These are phyloP conservation scores for Microplitis manilae DNA, from an alignment of 2,888 invertebrate species.

Conservation along the genomic window DNA sequence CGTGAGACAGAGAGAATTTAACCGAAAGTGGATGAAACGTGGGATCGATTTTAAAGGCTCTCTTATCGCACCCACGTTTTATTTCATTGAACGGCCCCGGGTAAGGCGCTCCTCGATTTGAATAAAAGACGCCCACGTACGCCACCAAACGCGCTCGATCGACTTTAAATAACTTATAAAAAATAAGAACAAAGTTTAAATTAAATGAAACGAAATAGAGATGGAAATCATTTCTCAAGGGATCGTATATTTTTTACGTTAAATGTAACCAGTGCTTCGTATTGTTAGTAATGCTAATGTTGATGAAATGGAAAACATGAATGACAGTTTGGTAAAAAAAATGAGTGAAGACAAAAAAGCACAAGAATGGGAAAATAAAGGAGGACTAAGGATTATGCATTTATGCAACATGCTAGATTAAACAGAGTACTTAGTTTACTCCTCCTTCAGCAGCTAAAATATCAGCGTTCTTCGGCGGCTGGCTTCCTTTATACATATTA, in stretches of 20 bases:
- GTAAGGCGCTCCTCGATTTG: slow-evolving; percentile 21
- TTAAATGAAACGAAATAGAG: slow-evolving; percentile 17
- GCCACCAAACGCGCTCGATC: slow-evolving; percentile 1
- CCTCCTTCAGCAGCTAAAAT: slow-evolving; percentile 29
- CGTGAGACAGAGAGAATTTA: background rate
- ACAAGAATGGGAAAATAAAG: slow-evolving; percentile 1
- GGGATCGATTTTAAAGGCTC: slow-evolving; percentile 20
- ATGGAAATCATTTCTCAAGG: too few relatives aligned
- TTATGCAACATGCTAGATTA: slow-evolving; percentile 64
- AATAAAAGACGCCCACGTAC: slow-evolving; percentile 31
- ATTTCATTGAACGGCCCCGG: slow-evolving; percentile 25
- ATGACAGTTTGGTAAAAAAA: too few relatives aligned
- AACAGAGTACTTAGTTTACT: slow-evolving; percentile 56
- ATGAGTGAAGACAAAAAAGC: too few relatives aligned
- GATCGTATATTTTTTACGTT: too few relatives aligned
- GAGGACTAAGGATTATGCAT: slow-evolving; percentile 56
- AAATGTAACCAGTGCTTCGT: too few relatives aligned
- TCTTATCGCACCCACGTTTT: slow-evolving; percentile 26
- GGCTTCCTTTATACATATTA: slow-evolving; percentile 24
- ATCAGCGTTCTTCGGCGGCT: slow-evolving; percentile 11
- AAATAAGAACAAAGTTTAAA: background rate
- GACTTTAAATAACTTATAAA: background rate
- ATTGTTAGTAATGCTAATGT: too few relatives aligned
- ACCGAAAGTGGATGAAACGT: slow-evolving; percentile 29
- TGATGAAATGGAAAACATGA: too few relatives aligned